phyloP scores from a whole-genome alignment of 2,888 invertebrate species.

The Sphaeridia pumilis region DNA sequence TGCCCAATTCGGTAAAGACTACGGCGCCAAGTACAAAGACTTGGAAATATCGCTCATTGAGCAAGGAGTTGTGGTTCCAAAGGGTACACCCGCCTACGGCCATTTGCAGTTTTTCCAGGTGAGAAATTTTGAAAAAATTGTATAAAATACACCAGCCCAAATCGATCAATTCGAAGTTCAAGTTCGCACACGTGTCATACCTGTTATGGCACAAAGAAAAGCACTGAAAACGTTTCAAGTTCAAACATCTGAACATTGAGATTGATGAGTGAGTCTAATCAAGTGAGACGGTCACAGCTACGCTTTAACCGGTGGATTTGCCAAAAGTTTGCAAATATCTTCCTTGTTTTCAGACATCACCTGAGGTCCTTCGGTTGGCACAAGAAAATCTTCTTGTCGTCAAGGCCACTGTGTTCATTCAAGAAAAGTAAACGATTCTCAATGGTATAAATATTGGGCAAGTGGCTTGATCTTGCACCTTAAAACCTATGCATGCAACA shows the following conservation, averaged over 20 bases:
- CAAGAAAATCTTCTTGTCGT: conserved; percentile 25
- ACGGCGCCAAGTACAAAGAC: conserved; percentile 21
- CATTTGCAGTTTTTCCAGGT: conserved; percentile 39
- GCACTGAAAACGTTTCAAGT: no score
- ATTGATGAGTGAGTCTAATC: neutral
- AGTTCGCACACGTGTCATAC: no score
- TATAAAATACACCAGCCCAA: no score
- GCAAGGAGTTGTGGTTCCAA: conserved; percentile 37
- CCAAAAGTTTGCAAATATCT: neutral
- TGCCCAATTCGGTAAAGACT: conserved; percentile 25
- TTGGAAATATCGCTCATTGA: conserved; percentile 28
- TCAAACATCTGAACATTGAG: neutral
- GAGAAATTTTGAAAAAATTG: neutral
- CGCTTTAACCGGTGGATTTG: neutral
- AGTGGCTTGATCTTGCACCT: neutral
- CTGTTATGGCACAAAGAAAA: no score
- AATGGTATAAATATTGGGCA: neutral
- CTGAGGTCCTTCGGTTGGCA: conserved; percentile 21
- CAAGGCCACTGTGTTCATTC: conserved; percentile 24
- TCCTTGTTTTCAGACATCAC: conserved; percentile 20
- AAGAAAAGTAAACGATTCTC: conserved; percentile 24
- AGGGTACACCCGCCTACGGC: conserved; percentile 42
- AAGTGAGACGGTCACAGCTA: neutral
- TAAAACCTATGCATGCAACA: neutral
- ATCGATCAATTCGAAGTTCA: neutral